Conservation (phyloP, 1,140 invertebrate species). For the Augochlora pura region DNA sequence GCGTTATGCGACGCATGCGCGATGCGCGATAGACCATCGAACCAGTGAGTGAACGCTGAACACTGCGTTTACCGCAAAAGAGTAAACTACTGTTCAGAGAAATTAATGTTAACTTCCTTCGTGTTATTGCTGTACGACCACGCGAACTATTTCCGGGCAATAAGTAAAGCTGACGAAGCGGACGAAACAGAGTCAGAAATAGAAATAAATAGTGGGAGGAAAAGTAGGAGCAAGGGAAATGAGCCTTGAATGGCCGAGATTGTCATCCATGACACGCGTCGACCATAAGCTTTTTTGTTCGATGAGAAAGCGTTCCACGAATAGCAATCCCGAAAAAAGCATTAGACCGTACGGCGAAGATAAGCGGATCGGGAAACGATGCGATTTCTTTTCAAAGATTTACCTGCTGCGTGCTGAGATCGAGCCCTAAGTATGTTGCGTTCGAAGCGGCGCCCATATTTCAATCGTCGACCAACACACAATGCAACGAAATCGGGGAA, state of each 20-base stretch:
- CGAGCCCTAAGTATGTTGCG: slow-evolving; percentile 86
- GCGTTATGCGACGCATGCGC: neutral
- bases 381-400: slow-evolving; percentile 40
- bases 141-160: neutral
- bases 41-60: neutral
- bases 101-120: slow-evolving; percentile 1
- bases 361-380: neutral
- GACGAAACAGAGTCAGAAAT: neutral
- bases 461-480: slow-evolving; percentile 6
- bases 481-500: slow-evolving; percentile 8
- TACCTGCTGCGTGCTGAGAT: slow-evolving; percentile 92
- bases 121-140: neutral
- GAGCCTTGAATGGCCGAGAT: too few relatives aligned
- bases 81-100: neutral
- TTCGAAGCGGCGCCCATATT: slow-evolving; percentile 64
- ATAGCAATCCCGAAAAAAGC: neutral
- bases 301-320: neutral
- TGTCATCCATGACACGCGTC: neutral
- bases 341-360: neutral
- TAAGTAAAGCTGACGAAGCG: neutral
- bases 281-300: slow-evolving; percentile 1
- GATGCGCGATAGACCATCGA: too few relatives aligned
- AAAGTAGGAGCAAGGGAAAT: neutral
- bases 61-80: neutral
- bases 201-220: neutral